phyloP scores from a whole-genome alignment of 1,140 invertebrate species.

The Littorina saxatilis region DNA sequence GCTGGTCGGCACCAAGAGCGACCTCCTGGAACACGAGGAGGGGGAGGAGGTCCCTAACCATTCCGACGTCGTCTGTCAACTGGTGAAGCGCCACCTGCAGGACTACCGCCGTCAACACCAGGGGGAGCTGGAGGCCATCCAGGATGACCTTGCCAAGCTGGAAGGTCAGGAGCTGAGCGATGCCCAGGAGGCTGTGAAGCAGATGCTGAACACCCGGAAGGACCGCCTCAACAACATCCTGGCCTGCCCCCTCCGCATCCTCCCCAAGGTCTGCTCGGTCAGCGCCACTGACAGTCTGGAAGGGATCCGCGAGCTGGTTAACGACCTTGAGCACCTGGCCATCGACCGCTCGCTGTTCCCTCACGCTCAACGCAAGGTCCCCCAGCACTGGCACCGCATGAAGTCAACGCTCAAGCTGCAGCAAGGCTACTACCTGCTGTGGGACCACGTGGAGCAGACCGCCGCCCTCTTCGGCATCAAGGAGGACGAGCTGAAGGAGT shows the following conservation, averaged over 20 bases:
- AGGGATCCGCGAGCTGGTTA: slow-evolving; percentile 62
- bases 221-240: slow-evolving; percentile 59
- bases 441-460: slow-evolving; percentile 58
- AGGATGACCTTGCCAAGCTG: slow-evolving; percentile 51
- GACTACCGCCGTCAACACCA: slow-evolving; percentile 48
- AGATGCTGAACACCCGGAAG: slow-evolving; percentile 55
- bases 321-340: slow-evolving; percentile 69
- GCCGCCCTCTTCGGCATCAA: slow-evolving; percentile 55
- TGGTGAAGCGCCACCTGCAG: slow-evolving; percentile 55
- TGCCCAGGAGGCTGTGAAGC: slow-evolving; percentile 36
- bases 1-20: slow-evolving; percentile 69
- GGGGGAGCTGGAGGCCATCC: slow-evolving; percentile 51
- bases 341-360: slow-evolving; percentile 70
- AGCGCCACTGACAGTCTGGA: slow-evolving; percentile 63
- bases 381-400: slow-evolving; percentile 64
- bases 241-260: slow-evolving; percentile 54
- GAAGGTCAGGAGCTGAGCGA: slow-evolving; percentile 35
- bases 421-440: slow-evolving; percentile 54
- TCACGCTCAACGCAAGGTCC: slow-evolving; percentile 64
- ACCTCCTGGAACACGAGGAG: slow-evolving; percentile 48
- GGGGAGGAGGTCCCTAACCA: slow-evolving; percentile 44
- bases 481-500: slow-evolving; percentile 61
- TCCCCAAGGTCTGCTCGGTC: slow-evolving; percentile 58
- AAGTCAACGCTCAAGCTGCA: slow-evolving; percentile 59
- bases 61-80: slow-evolving; percentile 48